Evolutionary conservation across 2,113 vertebrate species (phyloP), one percentile per base, ranked within the genome.

Genomic region (Platycercus adscitus): DNA sequence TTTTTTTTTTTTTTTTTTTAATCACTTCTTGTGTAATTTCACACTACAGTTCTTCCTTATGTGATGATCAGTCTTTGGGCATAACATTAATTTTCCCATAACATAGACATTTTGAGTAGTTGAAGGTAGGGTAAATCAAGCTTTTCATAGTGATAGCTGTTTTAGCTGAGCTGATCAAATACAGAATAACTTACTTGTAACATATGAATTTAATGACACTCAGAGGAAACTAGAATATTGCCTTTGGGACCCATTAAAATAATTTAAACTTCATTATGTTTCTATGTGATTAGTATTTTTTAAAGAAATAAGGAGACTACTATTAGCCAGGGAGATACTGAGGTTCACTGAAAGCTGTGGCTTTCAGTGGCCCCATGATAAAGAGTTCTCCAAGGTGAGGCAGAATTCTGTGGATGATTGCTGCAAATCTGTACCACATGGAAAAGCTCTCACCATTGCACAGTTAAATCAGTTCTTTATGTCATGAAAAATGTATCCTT

Each of bases 141-240:
- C 28, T 64, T 9, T 83, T 95, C 35, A 29, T 26, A 60, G 14
- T 18, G 16, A 21, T 41, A 61, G 21, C 35, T 81, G 7, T 77
- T 95, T 75, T 39, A 52, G 75, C 58, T 91, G 86, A 94, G 50
- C 77, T 95, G 87, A 88, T 93, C 89, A 96, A 96, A 96, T 75
- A 23, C 2, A 75, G 17, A 1, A 2, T 76, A 91, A 81, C 50
- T 78, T 94, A 92, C 65, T 69, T 95, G 81, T 86, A 91, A 94
- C 16, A 5, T 13, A 50, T 31, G 31, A 95, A 37, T 65, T 80
- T 96, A 94, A 87, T 77, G 68, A 91, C 72, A 60, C 29, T 52
- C 43, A 60, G 41, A 61, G 70, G 93, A 96, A 92, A 80, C 47
- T 44, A 86, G 41, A 41, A 58, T 77, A 53, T 46, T 68, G 76